These are phyloP conservation scores for Hiodon alosoides DNA, from an alignment of 2,113 vertebrate genomes.

Conservation along the genomic window DNA sequence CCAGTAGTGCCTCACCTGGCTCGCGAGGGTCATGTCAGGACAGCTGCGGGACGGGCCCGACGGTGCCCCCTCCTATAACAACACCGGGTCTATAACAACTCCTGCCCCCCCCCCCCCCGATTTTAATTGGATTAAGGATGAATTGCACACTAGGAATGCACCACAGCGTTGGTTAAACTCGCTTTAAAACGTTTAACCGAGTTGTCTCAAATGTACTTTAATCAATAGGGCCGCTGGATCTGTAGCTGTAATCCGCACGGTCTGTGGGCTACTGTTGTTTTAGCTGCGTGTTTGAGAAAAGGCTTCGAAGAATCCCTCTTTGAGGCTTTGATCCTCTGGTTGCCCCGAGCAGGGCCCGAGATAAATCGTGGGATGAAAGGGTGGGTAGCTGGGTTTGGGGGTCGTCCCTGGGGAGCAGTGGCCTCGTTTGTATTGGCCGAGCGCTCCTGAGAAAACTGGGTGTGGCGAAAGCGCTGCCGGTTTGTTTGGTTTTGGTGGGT, in stretches of 20 bases:
- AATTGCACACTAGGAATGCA: slow-evolving; percentile 18
- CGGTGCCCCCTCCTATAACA: neutral
- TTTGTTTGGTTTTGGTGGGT: no score
- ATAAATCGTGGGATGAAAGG: slow-evolving; percentile 53
- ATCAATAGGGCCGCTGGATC: slow-evolving; percentile 6
- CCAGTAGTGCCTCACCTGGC: slow-evolving; percentile 13
- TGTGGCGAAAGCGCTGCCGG: no score
- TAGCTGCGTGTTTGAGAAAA: slow-evolving; percentile 43
- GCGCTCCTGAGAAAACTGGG: no score
- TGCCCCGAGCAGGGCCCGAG: slow-evolving; percentile 48
- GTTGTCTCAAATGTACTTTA: neutral
- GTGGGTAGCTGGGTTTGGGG: slow-evolving; percentile 36
- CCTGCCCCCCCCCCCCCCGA: neutral
- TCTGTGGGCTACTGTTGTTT: slow-evolving; percentile 43
- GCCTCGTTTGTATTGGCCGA: no score
- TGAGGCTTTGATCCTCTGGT: slow-evolving; percentile 45
- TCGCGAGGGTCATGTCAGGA: slow-evolving; percentile 35
- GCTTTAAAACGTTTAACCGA: neutral
- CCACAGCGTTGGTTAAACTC: neutral
- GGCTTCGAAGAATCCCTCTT: slow-evolving; percentile 40
- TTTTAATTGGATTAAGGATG: slow-evolving; percentile 46
- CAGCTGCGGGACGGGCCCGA: neutral
- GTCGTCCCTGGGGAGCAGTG: no score
- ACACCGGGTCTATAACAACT: neutral
- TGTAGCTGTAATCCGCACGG: slow-evolving; percentile 25